phyloP scores from a whole-genome alignment of 2,888 invertebrate species.

The Agapostemon virescens region DNA sequence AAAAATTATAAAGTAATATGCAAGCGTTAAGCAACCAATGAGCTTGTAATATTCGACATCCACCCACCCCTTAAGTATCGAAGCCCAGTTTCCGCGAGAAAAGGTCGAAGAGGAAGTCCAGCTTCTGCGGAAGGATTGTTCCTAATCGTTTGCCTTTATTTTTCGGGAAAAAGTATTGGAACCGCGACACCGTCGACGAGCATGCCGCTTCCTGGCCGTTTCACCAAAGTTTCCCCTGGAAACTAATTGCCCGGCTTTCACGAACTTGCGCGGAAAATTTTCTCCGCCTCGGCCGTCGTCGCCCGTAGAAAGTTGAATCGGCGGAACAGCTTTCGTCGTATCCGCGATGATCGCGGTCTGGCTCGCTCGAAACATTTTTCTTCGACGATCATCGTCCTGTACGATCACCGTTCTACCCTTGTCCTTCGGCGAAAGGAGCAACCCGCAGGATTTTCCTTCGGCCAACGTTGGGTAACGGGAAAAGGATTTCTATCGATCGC shows the following conservation, averaged over 20 bases:
- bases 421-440: neutral
- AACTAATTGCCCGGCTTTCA: constrained; percentile 43
- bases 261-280: constrained; percentile 42
- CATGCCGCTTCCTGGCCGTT: neutral
- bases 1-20: too few relatives aligned
- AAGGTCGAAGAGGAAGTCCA: neutral
- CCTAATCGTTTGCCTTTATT: too few relatives aligned
- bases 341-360: neutral
- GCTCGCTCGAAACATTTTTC: neutral
- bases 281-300: constrained; percentile 11
- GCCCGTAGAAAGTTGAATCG: constrained; percentile 34
- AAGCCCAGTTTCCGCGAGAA: neutral
- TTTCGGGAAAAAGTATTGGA: neutral
- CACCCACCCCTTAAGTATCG: too few relatives aligned
- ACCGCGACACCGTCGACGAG: neutral
- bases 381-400: neutral
- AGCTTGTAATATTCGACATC: too few relatives aligned
- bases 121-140: too few relatives aligned
- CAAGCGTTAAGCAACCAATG: too few relatives aligned
- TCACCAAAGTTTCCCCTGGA: constrained; percentile 14
- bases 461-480: constrained; percentile 7
- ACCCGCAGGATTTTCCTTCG: neutral
- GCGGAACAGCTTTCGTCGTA: constrained; percentile 28
- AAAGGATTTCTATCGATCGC: constrained; percentile 23
- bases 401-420: neutral